phyloP scores from a whole-genome alignment of 2,113 vertebrate genomes.

The Jacana jacana region DNA sequence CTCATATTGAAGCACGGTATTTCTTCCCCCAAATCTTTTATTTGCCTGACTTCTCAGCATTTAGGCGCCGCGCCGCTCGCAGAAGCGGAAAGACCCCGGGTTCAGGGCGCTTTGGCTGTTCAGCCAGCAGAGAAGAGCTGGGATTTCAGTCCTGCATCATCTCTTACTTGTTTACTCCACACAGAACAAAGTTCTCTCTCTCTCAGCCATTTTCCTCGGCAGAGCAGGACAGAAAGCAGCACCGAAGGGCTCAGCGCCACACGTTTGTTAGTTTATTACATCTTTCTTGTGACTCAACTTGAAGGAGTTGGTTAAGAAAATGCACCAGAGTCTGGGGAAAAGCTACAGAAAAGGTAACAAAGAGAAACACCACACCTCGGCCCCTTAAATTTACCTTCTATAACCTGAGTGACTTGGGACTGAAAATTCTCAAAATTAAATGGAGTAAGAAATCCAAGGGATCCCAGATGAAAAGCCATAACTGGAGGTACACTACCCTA shows the following conservation, averaged over 20 bases:
- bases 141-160: background rate
- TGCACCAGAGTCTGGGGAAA: background rate
- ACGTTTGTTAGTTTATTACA: background rate
- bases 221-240: background rate
- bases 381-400: slow-evolving; percentile 80
- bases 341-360: background rate
- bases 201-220: background rate
- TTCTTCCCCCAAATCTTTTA: background rate
- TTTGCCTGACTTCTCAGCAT: background rate
- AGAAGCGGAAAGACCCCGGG: background rate
- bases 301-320: background rate
- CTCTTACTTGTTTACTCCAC: background rate
- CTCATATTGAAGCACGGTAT: background rate
- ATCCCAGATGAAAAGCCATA: slow-evolving; percentile 87
- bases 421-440: slow-evolving; percentile 86
- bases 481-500: slow-evolving; percentile 86
- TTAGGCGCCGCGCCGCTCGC: background rate
- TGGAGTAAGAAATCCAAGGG: slow-evolving; percentile 85
- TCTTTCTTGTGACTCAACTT: background rate
- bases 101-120: background rate
- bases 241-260: background rate
- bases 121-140: background rate
- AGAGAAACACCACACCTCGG: background rate
- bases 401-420: slow-evolving; percentile 83
- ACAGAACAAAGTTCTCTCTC: background rate